phyloP scores from a whole-genome alignment of 2,113 vertebrate genomes.

The Ciconia stormi region DNA sequence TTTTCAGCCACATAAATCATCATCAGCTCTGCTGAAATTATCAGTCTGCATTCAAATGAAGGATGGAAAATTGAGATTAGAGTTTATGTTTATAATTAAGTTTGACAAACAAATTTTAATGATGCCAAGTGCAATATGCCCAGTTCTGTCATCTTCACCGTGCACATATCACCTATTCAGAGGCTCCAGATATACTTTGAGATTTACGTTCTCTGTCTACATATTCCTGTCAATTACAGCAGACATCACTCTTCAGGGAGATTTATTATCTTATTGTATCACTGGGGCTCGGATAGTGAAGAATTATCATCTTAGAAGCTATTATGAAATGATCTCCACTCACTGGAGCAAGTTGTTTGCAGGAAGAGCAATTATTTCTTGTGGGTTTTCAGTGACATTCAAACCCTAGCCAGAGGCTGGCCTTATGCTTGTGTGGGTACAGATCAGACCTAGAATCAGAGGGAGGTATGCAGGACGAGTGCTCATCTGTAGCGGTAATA shows the following conservation, averaged over 20 bases:
- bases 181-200: not conserved
- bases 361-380: conserved; percentile 6
- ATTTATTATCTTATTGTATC: conserved; percentile 4
- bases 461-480: not conserved
- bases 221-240: not conserved
- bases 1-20: not conserved
- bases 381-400: not conserved
- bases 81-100: not conserved
- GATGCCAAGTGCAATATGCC: not conserved
- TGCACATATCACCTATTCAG: not conserved
- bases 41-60: not conserved
- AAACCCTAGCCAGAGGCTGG: not conserved
- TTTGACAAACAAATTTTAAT: not conserved
- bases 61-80: not conserved
- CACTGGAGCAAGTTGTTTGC: not conserved
- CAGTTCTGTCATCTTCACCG: not conserved
- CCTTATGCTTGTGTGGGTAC: not conserved
- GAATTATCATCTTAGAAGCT: not conserved
- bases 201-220: not conserved
- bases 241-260: not conserved
- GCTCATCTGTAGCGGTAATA: not conserved
- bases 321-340: not conserved
- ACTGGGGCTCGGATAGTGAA: not conserved
- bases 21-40: not conserved
- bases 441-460: not conserved